These are phyloP conservation scores for Amphipoea oculea DNA, from an alignment of 2,888 invertebrate genomes.

Conservation along the genomic window DNA sequence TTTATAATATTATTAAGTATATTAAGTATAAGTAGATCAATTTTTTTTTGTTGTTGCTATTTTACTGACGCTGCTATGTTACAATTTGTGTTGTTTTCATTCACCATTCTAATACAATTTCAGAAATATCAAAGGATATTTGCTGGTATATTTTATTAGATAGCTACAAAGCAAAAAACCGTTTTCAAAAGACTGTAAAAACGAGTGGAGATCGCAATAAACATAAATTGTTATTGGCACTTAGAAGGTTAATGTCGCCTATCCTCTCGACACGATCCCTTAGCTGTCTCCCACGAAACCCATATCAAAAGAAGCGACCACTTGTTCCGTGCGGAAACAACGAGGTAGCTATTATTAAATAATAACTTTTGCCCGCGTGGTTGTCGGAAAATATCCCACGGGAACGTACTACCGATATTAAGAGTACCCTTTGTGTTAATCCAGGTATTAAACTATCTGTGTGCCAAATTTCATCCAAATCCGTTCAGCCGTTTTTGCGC, in stretches of 20 bases:
- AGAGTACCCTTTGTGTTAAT: too few relatives aligned
- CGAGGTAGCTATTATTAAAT: conserved; percentile 19
- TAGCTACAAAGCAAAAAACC: conserved; percentile 16
- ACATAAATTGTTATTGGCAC: conserved; percentile 37
- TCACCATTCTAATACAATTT: neutral
- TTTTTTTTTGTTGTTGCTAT: neutral
- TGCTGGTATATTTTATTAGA: neutral
- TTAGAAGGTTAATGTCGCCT: conserved; percentile 12
- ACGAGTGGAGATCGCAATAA: conserved; percentile 24
- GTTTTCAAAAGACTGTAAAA: conserved; percentile 11
- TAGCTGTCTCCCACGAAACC: neutral
- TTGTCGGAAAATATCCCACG: too few relatives aligned
- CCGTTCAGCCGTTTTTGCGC: neutral
- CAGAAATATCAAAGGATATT: neutral
- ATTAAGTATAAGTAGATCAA: neutral
- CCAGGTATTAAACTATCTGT: neutral
- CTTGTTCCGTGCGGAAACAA: conserved; percentile 12
- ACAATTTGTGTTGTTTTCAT: neutral
- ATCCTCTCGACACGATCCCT: neutral
- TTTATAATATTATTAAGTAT: neutral
- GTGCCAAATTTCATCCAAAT: neutral
- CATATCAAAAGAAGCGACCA: neutral
- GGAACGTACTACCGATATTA: neutral
- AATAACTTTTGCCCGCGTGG: neutral
- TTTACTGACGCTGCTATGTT: neutral